phyloP scores from a whole-genome alignment of 2,113 vertebrate genomes.

The Sturnus vulgaris region DNA sequence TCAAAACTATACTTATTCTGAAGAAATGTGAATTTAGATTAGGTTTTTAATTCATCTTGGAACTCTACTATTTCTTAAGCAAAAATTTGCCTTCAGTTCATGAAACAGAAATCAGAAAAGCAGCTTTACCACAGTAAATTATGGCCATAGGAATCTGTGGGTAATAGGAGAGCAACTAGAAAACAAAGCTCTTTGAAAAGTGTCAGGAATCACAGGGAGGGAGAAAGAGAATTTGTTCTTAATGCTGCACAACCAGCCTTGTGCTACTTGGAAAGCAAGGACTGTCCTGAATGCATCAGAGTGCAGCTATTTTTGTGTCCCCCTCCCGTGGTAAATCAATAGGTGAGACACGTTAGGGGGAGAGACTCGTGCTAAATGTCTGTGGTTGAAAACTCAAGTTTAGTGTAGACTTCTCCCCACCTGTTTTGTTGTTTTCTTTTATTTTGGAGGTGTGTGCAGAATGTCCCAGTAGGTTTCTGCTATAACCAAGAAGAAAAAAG shows the following conservation, averaged over 20 bases:
- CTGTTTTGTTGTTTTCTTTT: not conserved
- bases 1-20: not conserved
- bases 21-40: not conserved
- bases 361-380: not conserved
- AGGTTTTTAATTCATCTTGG: not conserved
- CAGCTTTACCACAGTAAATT: not conserved
- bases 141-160: not conserved
- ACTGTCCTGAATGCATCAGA: not conserved
- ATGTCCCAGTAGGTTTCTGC: not conserved
- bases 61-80: not conserved
- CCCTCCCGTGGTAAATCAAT: not conserved
- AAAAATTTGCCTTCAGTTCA: not conserved
- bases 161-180: not conserved
- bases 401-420: accelerated
- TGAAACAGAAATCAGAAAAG: not conserved
- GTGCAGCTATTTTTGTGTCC: not conserved
- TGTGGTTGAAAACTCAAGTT: not conserved
- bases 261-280: not conserved
- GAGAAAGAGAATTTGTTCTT: not conserved
- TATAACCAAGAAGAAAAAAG: not conserved
- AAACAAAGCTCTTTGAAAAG: not conserved
- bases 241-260: not conserved
- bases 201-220: not conserved
- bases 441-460: not conserved
- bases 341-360: not conserved